Percentiles rank a stretch among this genome's conserved stretches.
phyloP scores from a whole-genome alignment of 2,113 vertebrate species.

The Lepidothrix coronata region DNA sequence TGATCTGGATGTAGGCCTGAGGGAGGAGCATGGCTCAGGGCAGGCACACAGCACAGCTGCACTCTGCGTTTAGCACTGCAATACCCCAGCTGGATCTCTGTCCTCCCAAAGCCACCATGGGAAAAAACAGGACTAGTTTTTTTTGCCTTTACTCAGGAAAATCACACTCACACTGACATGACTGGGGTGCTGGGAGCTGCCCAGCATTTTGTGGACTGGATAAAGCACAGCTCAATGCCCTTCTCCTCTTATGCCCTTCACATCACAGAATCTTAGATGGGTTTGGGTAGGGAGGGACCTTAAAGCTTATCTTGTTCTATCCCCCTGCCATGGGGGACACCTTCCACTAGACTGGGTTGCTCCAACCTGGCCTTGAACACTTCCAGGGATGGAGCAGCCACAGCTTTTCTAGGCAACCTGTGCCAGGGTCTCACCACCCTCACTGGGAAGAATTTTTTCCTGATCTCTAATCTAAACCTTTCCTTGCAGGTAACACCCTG shows the following conservation, averaged over 20 bases:
- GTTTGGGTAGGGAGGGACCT: background rate
- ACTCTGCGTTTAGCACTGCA: background rate
- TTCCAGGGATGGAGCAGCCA: background rate
- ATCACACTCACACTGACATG: accelerated
- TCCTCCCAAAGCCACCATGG: background rate
- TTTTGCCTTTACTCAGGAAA: background rate
- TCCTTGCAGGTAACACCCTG: background rate
- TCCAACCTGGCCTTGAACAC: background rate
- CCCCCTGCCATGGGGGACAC: too few relatives aligned
- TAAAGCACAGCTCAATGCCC: background rate
- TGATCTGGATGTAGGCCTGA: slow-evolving; percentile 97
- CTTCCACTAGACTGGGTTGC: accelerated
- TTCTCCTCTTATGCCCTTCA: background rate
- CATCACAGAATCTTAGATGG: background rate
- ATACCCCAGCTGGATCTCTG: background rate
- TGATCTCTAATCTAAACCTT: background rate
- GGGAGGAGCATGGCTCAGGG: background rate
- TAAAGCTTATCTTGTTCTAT: background rate
- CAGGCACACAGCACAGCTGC: background rate
- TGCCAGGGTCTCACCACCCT: background rate
- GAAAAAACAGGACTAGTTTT: background rate
- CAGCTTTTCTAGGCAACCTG: background rate
- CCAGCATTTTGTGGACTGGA: background rate
- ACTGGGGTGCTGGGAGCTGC: background rate
- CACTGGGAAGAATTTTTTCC: background rate